Evolutionary conservation across 2,797 vertebrate genomes (phyloP).

Genomic region (Apogon talboti): DNA sequence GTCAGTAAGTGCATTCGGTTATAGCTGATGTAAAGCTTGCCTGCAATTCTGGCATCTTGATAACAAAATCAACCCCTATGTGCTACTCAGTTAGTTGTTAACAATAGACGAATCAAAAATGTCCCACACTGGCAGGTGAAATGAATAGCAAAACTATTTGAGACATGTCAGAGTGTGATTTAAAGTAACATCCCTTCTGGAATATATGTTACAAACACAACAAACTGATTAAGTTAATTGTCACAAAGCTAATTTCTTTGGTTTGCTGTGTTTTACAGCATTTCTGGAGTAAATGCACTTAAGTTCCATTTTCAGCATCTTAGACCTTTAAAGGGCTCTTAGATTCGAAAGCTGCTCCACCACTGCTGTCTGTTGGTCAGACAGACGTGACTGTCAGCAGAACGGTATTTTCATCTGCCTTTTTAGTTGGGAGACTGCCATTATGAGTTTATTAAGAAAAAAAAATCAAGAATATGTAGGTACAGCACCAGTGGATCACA

Average conservation of each 20-base stretch:
- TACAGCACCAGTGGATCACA: no score
- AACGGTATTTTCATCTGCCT: no score
- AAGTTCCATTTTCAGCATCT: slow-evolving; percentile 12
- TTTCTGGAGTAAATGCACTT: slow-evolving; percentile 54
- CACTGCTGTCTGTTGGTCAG: slow-evolving; percentile 5
- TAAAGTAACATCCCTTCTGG: neutral
- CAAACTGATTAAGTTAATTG: neutral
- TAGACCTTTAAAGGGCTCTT: slow-evolving; percentile 3
- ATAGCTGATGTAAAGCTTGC: slow-evolving; percentile 1
- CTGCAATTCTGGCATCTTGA: neutral
- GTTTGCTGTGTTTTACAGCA: slow-evolving; percentile 10
- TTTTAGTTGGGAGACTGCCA: no score
- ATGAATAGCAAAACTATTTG: slow-evolving; percentile 24
- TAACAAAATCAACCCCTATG: neutral
- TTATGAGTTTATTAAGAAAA: no score
- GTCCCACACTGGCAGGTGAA: slow-evolving; percentile 4
- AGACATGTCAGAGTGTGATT: neutral
- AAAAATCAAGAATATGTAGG: no score
- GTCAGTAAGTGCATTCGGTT: neutral
- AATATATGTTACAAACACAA: neutral
- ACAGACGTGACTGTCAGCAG: neutral
- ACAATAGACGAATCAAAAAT: slow-evolving; percentile 3
- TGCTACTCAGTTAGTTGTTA: slow-evolving; percentile 11
- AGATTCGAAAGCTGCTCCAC: neutral
- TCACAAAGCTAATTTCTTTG: neutral